Conservation (phyloP, 2,888 invertebrate species). For the Amphipyra tragopoginis region DNA sequence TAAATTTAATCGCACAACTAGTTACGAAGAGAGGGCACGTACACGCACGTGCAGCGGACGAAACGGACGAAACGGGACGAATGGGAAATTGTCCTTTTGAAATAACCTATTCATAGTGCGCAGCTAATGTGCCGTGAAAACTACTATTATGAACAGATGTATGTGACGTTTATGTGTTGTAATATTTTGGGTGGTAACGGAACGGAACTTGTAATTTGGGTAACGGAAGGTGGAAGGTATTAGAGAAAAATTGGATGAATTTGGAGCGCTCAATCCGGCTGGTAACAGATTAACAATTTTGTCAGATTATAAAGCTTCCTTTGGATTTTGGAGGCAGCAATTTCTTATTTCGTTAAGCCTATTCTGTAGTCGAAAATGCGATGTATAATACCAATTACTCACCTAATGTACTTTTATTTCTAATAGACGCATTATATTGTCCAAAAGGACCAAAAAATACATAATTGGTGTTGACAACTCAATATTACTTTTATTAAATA, state of each 20-base stretch:
- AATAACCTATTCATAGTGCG: constrained; percentile 57
- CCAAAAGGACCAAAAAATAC: not conserved
- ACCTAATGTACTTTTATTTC: not conserved
- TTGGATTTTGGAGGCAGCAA: not conserved
- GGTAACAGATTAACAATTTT: constrained; percentile 27
- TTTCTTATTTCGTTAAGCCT: not conserved
- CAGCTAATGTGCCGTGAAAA: constrained; percentile 53
- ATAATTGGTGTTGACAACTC: too few relatives aligned
- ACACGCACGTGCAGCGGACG: constrained; percentile 52
- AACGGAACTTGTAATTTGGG: constrained; percentile 18
- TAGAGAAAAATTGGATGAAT: constrained; percentile 27
- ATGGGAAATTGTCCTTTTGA: constrained; percentile 58
- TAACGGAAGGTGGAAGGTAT: constrained; percentile 28
- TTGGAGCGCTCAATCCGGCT: constrained; percentile 27
- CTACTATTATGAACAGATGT: constrained; percentile 44
- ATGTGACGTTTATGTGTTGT: constrained; percentile 28
- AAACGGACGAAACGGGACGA: constrained; percentile 36
- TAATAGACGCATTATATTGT: not conserved
- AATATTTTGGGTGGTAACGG: constrained; percentile 33
- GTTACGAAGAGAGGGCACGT: constrained; percentile 58
- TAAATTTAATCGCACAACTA: constrained; percentile 64
- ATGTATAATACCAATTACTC: not conserved
- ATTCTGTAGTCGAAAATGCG: not conserved
- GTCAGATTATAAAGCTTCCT: constrained; percentile 9
- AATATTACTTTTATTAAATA: too few relatives aligned